phyloP scores from a whole-genome alignment of 2,888 invertebrate genomes.

The Sesamia inferens region DNA sequence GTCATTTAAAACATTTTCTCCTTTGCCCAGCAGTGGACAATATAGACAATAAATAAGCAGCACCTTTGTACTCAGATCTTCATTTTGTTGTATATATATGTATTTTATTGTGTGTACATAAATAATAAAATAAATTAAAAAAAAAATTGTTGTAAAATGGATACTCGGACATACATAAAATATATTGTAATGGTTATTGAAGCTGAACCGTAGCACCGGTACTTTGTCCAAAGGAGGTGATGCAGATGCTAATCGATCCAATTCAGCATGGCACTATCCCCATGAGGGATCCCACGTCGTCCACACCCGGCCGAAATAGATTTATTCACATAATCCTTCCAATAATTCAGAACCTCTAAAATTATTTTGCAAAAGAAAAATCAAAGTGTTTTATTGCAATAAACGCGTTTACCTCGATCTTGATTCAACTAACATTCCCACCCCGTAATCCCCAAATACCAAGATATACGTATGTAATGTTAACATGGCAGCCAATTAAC shows the following conservation, averaged over 20 bases:
- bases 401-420: constrained; percentile 27
- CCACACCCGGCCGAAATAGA: constrained; percentile 17
- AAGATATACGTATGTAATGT: constrained; percentile 37
- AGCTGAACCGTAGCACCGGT: neutral
- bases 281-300: constrained; percentile 14
- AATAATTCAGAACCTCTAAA: constrained; percentile 2
- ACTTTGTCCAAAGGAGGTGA: neutral
- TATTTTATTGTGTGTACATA: too few relatives aligned
- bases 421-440: constrained; percentile 19
- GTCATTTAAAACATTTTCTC: neutral
- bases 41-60: too few relatives aligned
- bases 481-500: constrained; percentile 55
- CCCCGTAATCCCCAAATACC: constrained; percentile 9
- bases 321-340: constrained; percentile 13
- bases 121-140: too few relatives aligned
- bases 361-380: too few relatives aligned
- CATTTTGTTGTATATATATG: too few relatives aligned
- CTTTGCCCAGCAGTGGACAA: too few relatives aligned
- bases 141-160: neutral
- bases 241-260: constrained; percentile 5
- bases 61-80: too few relatives aligned
- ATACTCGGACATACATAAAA: neutral
- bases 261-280: constrained; percentile 12
- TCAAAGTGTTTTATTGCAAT: too few relatives aligned
- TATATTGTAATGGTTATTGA: neutral